phyloP scores from a whole-genome alignment of 2,888 invertebrate species.

The Drosophila macrospina region DNA sequence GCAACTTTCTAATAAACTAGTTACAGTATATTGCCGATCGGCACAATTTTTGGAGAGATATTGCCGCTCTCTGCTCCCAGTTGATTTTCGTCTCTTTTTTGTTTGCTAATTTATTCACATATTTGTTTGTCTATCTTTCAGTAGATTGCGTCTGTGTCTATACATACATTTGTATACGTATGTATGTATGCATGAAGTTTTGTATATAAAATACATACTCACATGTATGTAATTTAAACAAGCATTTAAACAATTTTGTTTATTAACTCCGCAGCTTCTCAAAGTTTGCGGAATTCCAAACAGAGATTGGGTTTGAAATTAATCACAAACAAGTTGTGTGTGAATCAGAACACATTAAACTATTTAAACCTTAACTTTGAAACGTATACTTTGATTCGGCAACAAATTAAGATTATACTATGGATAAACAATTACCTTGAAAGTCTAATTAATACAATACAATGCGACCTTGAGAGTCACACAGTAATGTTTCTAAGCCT shows the following conservation, averaged over 20 bases:
- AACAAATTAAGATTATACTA: slow-evolving; percentile 5
- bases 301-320: slow-evolving; percentile 13
- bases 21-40: slow-evolving; percentile 38
- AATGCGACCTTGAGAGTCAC: slow-evolving; percentile 1
- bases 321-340: slow-evolving; percentile 12
- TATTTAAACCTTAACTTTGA: slow-evolving; percentile 1
- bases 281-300: slow-evolving; percentile 10
- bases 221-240: slow-evolving; percentile 10
- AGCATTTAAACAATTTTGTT: slow-evolving; percentile 39
- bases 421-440: slow-evolving; percentile 12
- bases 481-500: neutral
- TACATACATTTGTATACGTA: neutral
- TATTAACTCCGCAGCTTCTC: slow-evolving; percentile 36
- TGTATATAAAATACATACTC: neutral
- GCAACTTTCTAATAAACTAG: slow-evolving; percentile 72
- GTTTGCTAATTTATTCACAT: slow-evolving; percentile 35
- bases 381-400: neutral
- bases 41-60: slow-evolving; percentile 16
- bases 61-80: slow-evolving; percentile 11
- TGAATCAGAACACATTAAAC: slow-evolving; percentile 16
- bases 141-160: neutral
- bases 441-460: slow-evolving; percentile 4
- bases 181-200: slow-evolving; percentile 1
- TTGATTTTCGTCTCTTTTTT: slow-evolving; percentile 3
- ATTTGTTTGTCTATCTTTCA: slow-evolving; percentile 17